These are phyloP conservation scores for Cheilosia vulpina DNA, from an alignment of 2,888 invertebrate genomes.

Conservation along the genomic window DNA sequence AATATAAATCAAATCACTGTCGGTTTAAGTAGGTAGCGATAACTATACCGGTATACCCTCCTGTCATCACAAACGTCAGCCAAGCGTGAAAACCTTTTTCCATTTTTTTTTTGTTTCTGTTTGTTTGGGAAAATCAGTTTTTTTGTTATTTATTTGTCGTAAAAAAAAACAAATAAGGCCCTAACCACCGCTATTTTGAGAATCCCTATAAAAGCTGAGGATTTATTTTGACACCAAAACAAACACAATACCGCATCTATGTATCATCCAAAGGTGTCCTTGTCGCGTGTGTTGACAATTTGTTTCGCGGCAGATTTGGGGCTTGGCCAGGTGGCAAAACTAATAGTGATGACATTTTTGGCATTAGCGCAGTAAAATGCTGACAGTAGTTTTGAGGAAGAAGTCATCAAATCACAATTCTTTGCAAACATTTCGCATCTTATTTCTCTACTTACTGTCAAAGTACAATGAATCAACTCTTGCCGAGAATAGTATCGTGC, in stretches of 20 bases:
- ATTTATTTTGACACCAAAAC: conserved; percentile 47
- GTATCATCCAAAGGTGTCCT: conserved; percentile 12
- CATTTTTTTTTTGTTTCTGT: neutral
- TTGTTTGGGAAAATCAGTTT: conserved; percentile 1
- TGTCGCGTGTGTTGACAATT: conserved; percentile 37
- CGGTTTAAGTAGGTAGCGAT: conserved; percentile 4
- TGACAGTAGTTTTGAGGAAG: conserved; percentile 17
- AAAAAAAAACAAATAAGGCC: conserved; percentile 32
- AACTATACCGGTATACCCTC: conserved; percentile 13
- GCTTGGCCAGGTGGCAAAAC: conserved; percentile 10
- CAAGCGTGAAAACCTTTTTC: conserved; percentile 59
- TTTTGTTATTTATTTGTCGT: conserved; percentile 14
- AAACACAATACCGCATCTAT: neutral
- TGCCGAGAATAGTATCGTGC: conserved; percentile 48
- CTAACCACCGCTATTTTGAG: conserved; percentile 18
- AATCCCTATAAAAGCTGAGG: conserved; percentile 40
- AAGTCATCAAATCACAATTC: neutral
- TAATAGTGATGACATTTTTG: conserved; percentile 17
- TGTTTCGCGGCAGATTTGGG: conserved; percentile 5
- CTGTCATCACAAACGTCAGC: conserved; percentile 42
- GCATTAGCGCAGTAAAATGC: neutral
- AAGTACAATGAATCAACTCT: conserved; percentile 50
- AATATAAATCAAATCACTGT: conserved; percentile 36
- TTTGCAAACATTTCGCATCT: conserved; percentile 2
- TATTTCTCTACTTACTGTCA: conserved; percentile 4